Evolutionary conservation across 2,113 vertebrate species (phyloP).

Genomic region (Euleptes europaea): DNA sequence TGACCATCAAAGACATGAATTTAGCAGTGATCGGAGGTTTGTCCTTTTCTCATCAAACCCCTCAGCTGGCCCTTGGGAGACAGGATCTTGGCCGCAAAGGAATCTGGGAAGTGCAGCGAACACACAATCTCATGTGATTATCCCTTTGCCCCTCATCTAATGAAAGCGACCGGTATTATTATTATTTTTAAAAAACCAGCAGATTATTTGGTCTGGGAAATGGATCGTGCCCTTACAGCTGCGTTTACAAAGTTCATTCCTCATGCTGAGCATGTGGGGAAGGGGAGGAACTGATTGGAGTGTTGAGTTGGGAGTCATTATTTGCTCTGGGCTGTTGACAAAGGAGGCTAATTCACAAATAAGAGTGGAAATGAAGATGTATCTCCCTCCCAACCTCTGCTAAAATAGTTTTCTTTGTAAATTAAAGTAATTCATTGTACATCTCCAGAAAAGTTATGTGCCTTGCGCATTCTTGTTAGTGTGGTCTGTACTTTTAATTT

Average conservation of each 20-base stretch:
- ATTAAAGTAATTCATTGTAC: slow-evolving; percentile 64
- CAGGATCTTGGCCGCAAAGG: not conserved
- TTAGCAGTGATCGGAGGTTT: no score
- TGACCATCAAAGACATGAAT: no score
- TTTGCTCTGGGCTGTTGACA: not conserved
- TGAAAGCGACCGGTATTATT: no score
- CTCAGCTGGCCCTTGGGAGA: not conserved
- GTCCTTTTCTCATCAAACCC: no score
- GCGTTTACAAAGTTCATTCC: not conserved
- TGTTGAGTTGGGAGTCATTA: not conserved
- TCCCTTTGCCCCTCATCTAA: not conserved
- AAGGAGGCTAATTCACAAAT: not conserved
- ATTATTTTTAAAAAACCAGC: not conserved
- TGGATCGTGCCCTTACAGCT: not conserved
- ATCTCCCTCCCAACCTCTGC: slow-evolving; percentile 9
- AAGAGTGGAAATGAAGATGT: slow-evolving; percentile 43
- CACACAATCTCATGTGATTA: not conserved
- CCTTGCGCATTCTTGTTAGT: slow-evolving; percentile 50
- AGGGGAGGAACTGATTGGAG: not conserved
- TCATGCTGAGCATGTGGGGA: accelerated
- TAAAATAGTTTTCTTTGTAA: slow-evolving; percentile 56
- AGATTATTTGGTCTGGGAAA: not conserved
- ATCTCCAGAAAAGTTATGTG: slow-evolving; percentile 54
- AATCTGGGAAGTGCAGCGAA: not conserved
- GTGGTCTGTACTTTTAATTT: slow-evolving; percentile 61